Conservation (phyloP, 2,797 vertebrate species). For the Melanotaenia nigrans region DNA sequence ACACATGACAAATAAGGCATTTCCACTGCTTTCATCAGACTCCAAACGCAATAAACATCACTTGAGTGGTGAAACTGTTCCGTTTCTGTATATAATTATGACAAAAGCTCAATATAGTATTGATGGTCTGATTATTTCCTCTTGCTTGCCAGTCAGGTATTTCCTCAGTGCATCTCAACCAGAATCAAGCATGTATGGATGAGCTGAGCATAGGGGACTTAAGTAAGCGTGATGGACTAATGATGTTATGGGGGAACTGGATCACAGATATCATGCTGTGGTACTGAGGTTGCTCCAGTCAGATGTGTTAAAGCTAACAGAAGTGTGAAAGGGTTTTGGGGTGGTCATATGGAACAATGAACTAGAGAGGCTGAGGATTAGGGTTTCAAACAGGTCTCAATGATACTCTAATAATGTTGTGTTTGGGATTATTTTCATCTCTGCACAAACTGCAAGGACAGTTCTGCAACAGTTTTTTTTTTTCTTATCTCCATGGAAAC, state of each 20-base stretch:
- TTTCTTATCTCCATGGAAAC: conserved; percentile 38
- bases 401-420: conserved; percentile 11
- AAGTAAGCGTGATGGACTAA: conserved; percentile 25
- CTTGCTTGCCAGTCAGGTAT: conserved; percentile 32
- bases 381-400: conserved; percentile 10
- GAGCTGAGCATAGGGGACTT: conserved; percentile 14
- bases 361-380: neutral
- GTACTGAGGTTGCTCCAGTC: conserved; percentile 24
- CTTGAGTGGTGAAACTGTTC: conserved; percentile 49
- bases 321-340: conserved; percentile 16
- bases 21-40: conserved; percentile 35
- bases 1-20: conserved; percentile 41
- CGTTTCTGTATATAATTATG: conserved; percentile 45
- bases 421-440: conserved; percentile 34
- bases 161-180: conserved; percentile 39
- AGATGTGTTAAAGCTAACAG: conserved; percentile 21
- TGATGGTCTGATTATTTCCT: conserved; percentile 62
- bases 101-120: conserved; percentile 43
- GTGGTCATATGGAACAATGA: neutral
- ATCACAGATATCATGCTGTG: conserved; percentile 32
- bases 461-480: conserved; percentile 22
- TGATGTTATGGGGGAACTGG: conserved; percentile 39
- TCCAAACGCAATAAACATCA: conserved; percentile 46
- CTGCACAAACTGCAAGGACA: conserved; percentile 8
- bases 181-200: conserved; percentile 27